A percentile compares a stretch with the other conserved stretches of the same genome.
phyloP scores from a whole-genome alignment of 1,140 invertebrate species.

The Battus philenor region DNA sequence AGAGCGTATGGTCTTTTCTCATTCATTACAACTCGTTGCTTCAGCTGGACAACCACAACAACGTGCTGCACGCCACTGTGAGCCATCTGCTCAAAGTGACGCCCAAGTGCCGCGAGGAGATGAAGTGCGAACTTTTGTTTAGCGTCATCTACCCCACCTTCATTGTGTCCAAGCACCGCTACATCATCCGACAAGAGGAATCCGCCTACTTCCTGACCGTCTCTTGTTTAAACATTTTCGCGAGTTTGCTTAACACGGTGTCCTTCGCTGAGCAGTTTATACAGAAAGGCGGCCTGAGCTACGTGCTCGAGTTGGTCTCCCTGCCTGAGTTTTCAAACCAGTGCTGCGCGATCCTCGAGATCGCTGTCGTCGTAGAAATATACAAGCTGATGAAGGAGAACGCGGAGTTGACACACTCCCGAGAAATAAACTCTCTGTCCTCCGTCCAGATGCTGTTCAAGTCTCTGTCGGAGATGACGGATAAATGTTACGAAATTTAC shows the following conservation, averaged over 20 bases:
- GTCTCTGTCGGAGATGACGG: conserved; percentile 70
- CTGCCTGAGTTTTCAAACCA: conserved; percentile 76
- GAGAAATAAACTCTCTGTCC: conserved; percentile 55
- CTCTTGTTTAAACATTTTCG: conserved; percentile 79
- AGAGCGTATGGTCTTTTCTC: conserved; percentile 76
- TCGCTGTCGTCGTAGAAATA: conserved; percentile 78
- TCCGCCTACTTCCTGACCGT: conserved; percentile 77
- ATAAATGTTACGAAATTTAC: conserved; percentile 53
- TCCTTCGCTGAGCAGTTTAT: conserved; percentile 78
- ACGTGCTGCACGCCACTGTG: conserved; percentile 76
- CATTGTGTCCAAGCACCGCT: conserved; percentile 73
- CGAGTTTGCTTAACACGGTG: conserved; percentile 75
- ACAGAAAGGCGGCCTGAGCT: conserved; percentile 75
- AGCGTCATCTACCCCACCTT: conserved; percentile 80
- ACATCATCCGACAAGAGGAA: conserved; percentile 58
- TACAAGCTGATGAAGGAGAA: conserved; percentile 67
- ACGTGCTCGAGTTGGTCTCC: conserved; percentile 75
- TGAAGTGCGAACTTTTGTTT: conserved; percentile 77
- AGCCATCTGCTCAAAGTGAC: conserved; percentile 78
- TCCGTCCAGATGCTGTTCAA: conserved; percentile 76
- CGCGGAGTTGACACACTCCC: conserved; percentile 38
- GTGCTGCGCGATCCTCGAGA: conserved; percentile 79
- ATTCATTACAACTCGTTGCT: conserved; percentile 78
- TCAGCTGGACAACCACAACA: conserved; percentile 74
- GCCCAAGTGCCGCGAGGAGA: conserved; percentile 70